phyloP scores from a whole-genome alignment of 2,888 invertebrate genomes.

The Cyrtodaria siliqua region DNA sequence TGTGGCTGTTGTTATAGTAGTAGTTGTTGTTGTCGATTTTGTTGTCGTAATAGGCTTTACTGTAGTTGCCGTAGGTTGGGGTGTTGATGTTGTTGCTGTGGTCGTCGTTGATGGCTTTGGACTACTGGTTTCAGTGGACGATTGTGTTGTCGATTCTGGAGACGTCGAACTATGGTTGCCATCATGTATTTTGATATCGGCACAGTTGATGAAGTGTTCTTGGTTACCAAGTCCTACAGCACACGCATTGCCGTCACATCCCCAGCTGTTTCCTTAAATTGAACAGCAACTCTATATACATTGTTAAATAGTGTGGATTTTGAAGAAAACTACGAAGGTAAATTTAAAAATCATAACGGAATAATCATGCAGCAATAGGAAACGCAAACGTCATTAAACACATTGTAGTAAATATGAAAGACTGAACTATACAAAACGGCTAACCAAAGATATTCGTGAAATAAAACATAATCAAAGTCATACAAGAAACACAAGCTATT shows the following conservation, averaged over 20 bases:
- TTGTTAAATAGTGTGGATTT: no score
- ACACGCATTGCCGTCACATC: constrained; percentile 29
- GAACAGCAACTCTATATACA: no score
- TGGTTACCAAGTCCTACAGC: constrained; percentile 54
- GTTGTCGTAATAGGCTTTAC: no score
- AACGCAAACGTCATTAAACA: no score
- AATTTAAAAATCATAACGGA: not conserved
- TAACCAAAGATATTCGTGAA: no score
- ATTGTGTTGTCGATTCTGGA: not conserved
- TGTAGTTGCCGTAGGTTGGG: not conserved
- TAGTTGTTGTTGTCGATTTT: not conserved
- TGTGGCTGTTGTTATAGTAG: not conserved
- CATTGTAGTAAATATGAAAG: no score
- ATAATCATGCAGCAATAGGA: no score
- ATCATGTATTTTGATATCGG: constrained; percentile 50
- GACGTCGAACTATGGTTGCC: not conserved
- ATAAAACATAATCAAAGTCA: no score
- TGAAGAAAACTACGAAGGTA: no score
- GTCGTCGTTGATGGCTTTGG: not conserved
- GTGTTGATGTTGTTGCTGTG: not conserved
- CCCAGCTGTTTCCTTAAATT: constrained; percentile 38
- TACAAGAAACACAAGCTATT: no score
- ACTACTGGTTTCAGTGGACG: not conserved
- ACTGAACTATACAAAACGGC: no score
- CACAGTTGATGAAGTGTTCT: constrained; percentile 65